A percentile compares a stretch with the other conserved stretches of the same genome.
Conservation (phyloP, 2,888 invertebrate genomes). For the Acrobasis repandana region DNA sequence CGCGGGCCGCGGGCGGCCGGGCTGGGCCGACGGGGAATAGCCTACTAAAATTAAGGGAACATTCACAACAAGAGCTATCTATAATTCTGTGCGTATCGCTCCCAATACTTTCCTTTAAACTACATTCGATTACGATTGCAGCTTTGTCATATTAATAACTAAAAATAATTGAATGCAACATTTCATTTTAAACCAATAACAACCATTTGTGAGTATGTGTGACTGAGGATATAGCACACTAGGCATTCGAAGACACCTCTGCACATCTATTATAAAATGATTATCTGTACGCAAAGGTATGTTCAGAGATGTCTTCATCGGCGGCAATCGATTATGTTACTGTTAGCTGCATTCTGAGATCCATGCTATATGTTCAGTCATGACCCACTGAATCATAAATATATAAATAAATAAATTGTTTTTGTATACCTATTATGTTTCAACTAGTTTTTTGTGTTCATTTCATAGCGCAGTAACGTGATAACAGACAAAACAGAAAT, state of each 20-base stretch:
- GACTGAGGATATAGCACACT: conserved; percentile 75
- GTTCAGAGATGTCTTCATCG: conserved; percentile 44
- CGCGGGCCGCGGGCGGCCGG: conserved; percentile 34
- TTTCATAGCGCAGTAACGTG: conserved; percentile 74
- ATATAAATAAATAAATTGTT: conserved; percentile 67
- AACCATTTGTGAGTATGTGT: conserved; percentile 74
- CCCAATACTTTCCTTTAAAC: conserved; percentile 74
- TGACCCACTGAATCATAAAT: conserved; percentile 74
- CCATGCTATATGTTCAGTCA: conserved; percentile 79
- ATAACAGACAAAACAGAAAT: conserved; percentile 53
- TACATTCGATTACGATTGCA: conserved; percentile 77
- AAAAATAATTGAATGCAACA: conserved; percentile 80
- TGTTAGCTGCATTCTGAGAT: conserved; percentile 81
- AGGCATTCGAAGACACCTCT: conserved; percentile 52
- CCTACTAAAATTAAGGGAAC: conserved; percentile 52
- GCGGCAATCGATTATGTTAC: conserved; percentile 57
- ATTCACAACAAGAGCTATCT: conserved; percentile 67
- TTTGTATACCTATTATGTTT: conserved; percentile 63
- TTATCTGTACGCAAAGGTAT: conserved; percentile 38
- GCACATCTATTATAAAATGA: conserved; percentile 33
- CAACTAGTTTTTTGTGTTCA: conserved; percentile 60
- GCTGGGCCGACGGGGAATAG: conserved; percentile 44
- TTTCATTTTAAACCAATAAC: conserved; percentile 75
- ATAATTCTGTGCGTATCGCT: conserved; percentile 76
- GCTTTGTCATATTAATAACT: conserved; percentile 72